Evolutionary conservation across 2,888 invertebrate species (phyloP).

Genomic region (Choristoneura rosaceana): DNA sequence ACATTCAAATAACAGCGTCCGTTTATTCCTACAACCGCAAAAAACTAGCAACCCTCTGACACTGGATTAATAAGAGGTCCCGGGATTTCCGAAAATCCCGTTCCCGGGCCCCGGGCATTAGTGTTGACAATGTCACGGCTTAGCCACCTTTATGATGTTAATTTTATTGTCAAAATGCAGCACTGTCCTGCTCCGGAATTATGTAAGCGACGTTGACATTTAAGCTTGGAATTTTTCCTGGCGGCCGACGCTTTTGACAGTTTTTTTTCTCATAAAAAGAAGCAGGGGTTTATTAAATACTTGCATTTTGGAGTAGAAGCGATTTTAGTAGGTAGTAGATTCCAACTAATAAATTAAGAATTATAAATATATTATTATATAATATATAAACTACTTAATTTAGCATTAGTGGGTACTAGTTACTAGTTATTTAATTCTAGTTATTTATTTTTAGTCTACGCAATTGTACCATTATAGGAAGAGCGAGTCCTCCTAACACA

Average conservation of each 20-base stretch:
- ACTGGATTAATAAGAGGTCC: constrained; percentile 31
- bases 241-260: background rate
- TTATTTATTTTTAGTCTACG: no score
- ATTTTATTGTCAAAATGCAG: constrained; percentile 37
- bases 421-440: no score
- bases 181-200: constrained; percentile 19
- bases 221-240: constrained; percentile 2
- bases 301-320: background rate
- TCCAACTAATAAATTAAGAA: no score
- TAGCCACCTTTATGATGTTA: constrained; percentile 40
- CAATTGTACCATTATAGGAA: no score
- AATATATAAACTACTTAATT: no score
- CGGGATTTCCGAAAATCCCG: constrained; percentile 19
- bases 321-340: no score
- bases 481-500: no score
- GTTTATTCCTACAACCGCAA: background rate
- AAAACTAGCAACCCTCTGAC: constrained; percentile 14
- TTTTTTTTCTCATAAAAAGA: background rate
- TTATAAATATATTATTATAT: no score
- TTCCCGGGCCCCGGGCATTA: constrained; percentile 25
- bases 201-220: constrained; percentile 29
- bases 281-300: background rate
- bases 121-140: constrained; percentile 39
- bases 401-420: no score
- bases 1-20: background rate